Percentiles rank a stretch among this genome's conserved stretches.
Conservation (phyloP, 2,113 vertebrate genomes). For the Athene cunicularia region DNA sequence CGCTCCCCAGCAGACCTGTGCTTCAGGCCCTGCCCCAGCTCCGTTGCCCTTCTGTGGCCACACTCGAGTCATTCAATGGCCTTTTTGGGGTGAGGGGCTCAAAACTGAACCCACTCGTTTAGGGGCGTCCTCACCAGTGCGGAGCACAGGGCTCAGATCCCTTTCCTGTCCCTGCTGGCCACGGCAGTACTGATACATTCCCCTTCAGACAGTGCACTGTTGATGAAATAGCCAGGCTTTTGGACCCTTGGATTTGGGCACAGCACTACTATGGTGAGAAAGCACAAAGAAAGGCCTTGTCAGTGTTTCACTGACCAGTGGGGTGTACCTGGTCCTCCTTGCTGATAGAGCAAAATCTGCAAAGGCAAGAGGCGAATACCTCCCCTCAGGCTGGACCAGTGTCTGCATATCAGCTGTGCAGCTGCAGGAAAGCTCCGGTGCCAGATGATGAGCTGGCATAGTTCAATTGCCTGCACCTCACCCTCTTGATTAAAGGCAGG, state of each 20-base stretch:
- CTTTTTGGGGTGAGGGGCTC: no score
- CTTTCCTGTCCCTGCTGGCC: no score
- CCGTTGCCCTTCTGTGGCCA: no score
- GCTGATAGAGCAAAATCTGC: neutral
- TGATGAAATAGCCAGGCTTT: neutral
- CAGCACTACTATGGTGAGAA: fast-evolving
- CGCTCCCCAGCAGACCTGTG: no score
- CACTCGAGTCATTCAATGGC: no score
- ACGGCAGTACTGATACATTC: neutral
- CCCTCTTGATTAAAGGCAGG: neutral
- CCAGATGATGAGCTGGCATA: neutral
- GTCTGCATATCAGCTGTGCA: neutral
- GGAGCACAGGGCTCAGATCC: no score
- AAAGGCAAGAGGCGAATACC: neutral
- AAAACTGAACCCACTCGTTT: no score
- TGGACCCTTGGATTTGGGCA: neutral
- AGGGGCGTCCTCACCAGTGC: no score
- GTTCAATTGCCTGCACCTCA: neutral
- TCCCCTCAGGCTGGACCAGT: neutral
- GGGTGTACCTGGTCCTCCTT: fast-evolving
- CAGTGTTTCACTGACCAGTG: neutral
- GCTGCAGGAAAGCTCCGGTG: neutral
- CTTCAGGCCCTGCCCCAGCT: no score
- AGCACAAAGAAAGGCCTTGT: neutral
- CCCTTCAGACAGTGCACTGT: neutral